Percentiles rank a stretch among this genome's conserved stretches.
Conservation (phyloP, 2,888 invertebrate genomes). For the Saturnia pavonia region DNA sequence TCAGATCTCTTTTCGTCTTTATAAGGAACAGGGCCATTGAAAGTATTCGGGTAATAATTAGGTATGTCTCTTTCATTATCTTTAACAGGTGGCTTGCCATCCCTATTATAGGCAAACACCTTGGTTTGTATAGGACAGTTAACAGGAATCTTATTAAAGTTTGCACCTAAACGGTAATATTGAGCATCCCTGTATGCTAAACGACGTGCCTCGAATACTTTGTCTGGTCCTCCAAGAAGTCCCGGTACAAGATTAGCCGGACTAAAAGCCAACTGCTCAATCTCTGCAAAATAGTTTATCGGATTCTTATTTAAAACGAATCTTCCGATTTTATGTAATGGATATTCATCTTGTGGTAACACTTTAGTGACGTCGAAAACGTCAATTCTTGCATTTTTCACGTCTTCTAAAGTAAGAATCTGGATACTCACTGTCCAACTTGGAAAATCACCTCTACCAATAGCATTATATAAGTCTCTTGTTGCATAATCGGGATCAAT, state of each 20-base stretch:
- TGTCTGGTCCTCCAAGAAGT: slow-evolving; percentile 94
- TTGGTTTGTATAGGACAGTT: slow-evolving; percentile 92
- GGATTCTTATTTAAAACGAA: slow-evolving; percentile 93
- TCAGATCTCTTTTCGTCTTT: slow-evolving; percentile 78
- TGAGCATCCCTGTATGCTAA: slow-evolving; percentile 95
- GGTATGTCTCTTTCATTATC: slow-evolving; percentile 93
- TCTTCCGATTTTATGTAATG: slow-evolving; percentile 91
- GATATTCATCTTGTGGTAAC: slow-evolving; percentile 89
- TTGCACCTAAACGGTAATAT: slow-evolving; percentile 90
- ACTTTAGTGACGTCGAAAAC: slow-evolving; percentile 95
- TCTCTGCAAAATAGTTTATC: slow-evolving; percentile 93
- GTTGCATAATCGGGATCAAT: slow-evolving; percentile 93
- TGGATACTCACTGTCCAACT: slow-evolving; percentile 90
- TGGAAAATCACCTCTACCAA: slow-evolving; percentile 86
- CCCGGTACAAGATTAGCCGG: slow-evolving; percentile 95
- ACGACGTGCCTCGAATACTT: slow-evolving; percentile 91
- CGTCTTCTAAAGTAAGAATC: slow-evolving; percentile 91
- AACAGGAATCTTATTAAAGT: slow-evolving; percentile 94
- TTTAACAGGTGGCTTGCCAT: slow-evolving; percentile 88
- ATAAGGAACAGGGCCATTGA: slow-evolving; percentile 89
- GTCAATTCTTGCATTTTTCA: slow-evolving; percentile 88
- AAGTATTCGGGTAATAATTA: slow-evolving; percentile 97
- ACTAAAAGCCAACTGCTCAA: slow-evolving; percentile 94
- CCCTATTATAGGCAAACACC: slow-evolving; percentile 90
- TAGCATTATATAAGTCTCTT: slow-evolving; percentile 92